Conservation (phyloP, 2,797 vertebrate genomes). For the Thamnophis elegans region DNA sequence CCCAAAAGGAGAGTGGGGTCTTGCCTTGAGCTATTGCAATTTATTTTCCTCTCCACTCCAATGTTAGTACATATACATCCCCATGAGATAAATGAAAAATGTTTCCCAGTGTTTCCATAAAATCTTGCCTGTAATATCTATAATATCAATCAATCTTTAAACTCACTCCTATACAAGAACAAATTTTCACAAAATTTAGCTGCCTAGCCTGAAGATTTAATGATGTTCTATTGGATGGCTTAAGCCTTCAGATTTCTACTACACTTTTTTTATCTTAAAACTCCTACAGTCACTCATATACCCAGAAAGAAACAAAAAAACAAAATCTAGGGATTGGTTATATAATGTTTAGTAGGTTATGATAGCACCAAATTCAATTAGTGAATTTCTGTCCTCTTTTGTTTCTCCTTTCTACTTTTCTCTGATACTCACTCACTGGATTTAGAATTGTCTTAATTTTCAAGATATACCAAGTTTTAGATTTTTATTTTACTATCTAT, state of each 20-base stretch:
- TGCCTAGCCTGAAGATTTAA: background rate
- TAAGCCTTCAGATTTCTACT: background rate
- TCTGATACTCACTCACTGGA: background rate
- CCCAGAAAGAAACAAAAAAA: background rate
- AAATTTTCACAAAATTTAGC: background rate
- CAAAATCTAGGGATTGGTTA: background rate
- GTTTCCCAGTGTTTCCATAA: background rate
- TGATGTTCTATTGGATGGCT: background rate
- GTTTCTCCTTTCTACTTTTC: background rate
- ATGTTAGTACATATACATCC: background rate
- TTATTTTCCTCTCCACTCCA: background rate
- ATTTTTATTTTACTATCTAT: background rate
- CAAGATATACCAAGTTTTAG: background rate
- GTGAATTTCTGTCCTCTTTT: background rate
- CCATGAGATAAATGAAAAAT: background rate
- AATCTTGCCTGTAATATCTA: background rate
- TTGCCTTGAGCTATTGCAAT: background rate
- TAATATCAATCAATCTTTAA: background rate
- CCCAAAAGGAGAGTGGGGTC: background rate
- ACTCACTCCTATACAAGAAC: background rate
- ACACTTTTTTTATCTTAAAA: background rate
- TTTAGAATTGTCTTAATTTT: background rate
- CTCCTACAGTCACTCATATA: background rate
- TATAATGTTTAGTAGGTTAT: background rate
- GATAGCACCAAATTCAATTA: background rate